Evolutionary conservation across 2,797 vertebrate genomes (phyloP).

Genomic region (Chloroceryle amazona): DNA sequence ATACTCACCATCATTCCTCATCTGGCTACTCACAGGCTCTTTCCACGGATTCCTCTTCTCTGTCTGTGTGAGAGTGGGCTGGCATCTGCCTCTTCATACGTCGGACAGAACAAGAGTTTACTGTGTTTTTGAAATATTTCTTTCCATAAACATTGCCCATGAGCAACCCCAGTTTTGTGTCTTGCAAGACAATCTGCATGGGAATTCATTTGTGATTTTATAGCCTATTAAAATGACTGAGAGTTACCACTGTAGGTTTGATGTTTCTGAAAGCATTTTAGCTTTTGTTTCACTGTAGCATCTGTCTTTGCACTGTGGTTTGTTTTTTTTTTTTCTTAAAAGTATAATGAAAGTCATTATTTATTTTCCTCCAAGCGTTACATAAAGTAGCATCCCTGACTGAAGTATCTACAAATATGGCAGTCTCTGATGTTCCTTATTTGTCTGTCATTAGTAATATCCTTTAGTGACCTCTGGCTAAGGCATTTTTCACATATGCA

Average conservation of each 20-base stretch:
- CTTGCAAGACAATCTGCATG: background rate
- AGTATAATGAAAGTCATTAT: background rate
- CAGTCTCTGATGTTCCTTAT: slow-evolving; percentile 24
- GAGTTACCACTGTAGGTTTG: background rate
- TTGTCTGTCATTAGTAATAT: slow-evolving; percentile 55
- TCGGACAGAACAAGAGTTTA: background rate
- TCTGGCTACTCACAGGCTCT: background rate
- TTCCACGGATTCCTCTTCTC: background rate
- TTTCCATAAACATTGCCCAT: background rate
- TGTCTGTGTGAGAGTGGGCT: background rate
- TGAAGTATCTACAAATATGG: slow-evolving; percentile 19
- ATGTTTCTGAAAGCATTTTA: background rate
- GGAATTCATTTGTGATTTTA: background rate
- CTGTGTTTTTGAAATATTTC: background rate
- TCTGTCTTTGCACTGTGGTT: background rate
- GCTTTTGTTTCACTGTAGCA: background rate
- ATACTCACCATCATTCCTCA: accelerated
- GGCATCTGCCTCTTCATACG: background rate
- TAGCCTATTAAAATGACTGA: background rate
- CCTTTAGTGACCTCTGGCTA: slow-evolving; percentile 58
- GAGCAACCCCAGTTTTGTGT: background rate
- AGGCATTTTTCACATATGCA: slow-evolving; percentile 72
- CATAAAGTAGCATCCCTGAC: background rate
- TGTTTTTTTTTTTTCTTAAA: background rate
- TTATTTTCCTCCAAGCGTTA: background rate